Base-by-base conservation (phyloP, 2,888 invertebrate genomes). In the Meloe dianella region DNA sequence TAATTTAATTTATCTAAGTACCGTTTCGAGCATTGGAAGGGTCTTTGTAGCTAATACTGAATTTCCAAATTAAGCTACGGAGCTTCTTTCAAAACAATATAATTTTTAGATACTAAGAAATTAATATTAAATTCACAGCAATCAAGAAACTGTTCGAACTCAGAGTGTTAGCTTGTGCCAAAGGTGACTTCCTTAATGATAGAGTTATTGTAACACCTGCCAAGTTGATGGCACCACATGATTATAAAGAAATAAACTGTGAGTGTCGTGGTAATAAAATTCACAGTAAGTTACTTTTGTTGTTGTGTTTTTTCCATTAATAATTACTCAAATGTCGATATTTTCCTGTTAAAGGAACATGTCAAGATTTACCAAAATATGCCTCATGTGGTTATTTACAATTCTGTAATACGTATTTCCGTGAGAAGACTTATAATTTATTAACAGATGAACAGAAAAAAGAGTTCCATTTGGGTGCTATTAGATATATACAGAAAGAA, bases 401-500 rank as follows among this genome's bases (percentile, higher is more conserved):
- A 61, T 90, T 90, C 74, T 85, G 86, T 57, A 85, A 87, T 68
- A 78, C 86, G 0, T 78, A 86, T 64, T 89, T 90, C 76, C 84
- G 87, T 27, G 86, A 87, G 20, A 88, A 87, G 0, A 89, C 89
- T 5, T 90, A 90, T 73, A 87, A 89, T 67, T 80, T 90, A 58
- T 79, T 90, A 51, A 89, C 90, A 0, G 89, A 89, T 69, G 85
- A 83, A 70, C 90, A 90, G 74, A 89, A 89, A 79, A 85, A 86
- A 54, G 88, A 88, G 67, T 86, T 89, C 79, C 90, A 90, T 73
- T 84, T 83, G 0, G 85, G 87, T 65, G 89, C 89, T 0, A 79
- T 89, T 27, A 80, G 86, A 63, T 90, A 86, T 74, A 75, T 90
- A 61, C 88, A 88, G 75, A 86, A 86, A 8, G 86, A 87, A 74